These are phyloP conservation scores for Xyliphius kryptos DNA, from an alignment of 2,113 vertebrate genomes.

Conservation along the genomic window DNA sequence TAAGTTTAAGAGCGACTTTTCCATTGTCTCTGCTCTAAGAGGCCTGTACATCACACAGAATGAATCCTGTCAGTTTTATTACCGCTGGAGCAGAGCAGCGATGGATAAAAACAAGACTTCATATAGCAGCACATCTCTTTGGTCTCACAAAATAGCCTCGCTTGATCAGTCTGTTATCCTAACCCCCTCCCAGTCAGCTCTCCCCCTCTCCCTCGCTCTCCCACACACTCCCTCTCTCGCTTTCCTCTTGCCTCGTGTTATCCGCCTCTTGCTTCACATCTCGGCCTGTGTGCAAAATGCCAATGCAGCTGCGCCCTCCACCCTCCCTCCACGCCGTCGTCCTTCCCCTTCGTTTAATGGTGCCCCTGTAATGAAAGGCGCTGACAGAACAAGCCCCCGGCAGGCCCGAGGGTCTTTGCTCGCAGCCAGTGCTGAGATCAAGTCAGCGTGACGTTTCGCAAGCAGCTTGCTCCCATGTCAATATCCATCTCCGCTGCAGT, in stretches of 20 bases:
- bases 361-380: conserved; percentile 62
- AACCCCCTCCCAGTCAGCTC: conserved; percentile 28
- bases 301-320: conserved; percentile 46
- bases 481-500: conserved; percentile 53
- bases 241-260: conserved; percentile 27
- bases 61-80: conserved; percentile 77
- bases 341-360: conserved; percentile 49
- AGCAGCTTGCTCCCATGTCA: conserved; percentile 57
- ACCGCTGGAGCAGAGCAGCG: conserved; percentile 63
- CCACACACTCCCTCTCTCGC: conserved; percentile 34
- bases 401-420: conserved; percentile 56
- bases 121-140: conserved; percentile 64
- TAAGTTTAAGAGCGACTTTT: conserved; percentile 75
- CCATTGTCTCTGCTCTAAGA: conserved; percentile 72
- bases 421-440: conserved; percentile 57
- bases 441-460: conserved; percentile 57
- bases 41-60: conserved; percentile 73
- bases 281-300: conserved; percentile 55
- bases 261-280: conserved; percentile 41
- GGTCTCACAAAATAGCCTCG: conserved; percentile 66
- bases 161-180: conserved; percentile 68
- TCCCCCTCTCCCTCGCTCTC: conserved; percentile 29
- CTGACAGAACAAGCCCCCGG: conserved; percentile 58
- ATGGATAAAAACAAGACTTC: conserved; percentile 71
- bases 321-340: conserved; percentile 39